Percentiles rank a stretch among this genome's conserved stretches.
phyloP scores from a whole-genome alignment of 2,888 invertebrate genomes.

The Aquatica leii region DNA sequence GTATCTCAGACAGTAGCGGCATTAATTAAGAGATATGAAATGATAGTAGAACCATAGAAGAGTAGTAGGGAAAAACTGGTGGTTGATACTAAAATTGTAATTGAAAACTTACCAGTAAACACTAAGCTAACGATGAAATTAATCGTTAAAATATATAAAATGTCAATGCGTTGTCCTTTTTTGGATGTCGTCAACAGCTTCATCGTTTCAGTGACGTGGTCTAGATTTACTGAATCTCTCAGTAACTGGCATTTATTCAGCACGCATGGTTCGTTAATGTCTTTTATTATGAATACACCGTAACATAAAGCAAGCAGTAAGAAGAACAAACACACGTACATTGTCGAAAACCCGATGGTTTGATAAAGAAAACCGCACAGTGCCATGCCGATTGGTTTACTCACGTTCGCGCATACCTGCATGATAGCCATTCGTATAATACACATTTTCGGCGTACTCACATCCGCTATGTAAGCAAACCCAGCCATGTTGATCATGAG shows the following conservation, averaged over 20 bases:
- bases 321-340: constrained; percentile 46
- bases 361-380: constrained; percentile 52
- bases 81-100: too few relatives aligned
- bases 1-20: too few relatives aligned
- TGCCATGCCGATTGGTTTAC: constrained; percentile 47
- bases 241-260: not conserved
- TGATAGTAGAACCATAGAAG: too few relatives aligned
- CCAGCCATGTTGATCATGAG: constrained; percentile 60
- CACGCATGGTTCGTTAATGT: constrained; percentile 33
- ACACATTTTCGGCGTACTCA: constrained; percentile 64
- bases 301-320: constrained; percentile 2
- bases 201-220: constrained; percentile 3
- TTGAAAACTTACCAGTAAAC: constrained; percentile 1
- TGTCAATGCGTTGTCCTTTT: not conserved
- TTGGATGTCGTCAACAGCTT: not conserved
- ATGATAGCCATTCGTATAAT: constrained; percentile 70
- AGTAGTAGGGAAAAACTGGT: too few relatives aligned
- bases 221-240: not conserved
- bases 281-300: constrained; percentile 11
- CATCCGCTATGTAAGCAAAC: constrained; percentile 58
- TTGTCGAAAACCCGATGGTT: constrained; percentile 51
- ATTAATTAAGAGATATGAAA: too few relatives aligned
- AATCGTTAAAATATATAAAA: not conserved
- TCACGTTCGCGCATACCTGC: constrained; percentile 52
- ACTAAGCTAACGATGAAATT: not conserved